Evolutionary conservation across 2,797 vertebrate genomes (phyloP).

Genomic region (Anguilla pacifica): DNA sequence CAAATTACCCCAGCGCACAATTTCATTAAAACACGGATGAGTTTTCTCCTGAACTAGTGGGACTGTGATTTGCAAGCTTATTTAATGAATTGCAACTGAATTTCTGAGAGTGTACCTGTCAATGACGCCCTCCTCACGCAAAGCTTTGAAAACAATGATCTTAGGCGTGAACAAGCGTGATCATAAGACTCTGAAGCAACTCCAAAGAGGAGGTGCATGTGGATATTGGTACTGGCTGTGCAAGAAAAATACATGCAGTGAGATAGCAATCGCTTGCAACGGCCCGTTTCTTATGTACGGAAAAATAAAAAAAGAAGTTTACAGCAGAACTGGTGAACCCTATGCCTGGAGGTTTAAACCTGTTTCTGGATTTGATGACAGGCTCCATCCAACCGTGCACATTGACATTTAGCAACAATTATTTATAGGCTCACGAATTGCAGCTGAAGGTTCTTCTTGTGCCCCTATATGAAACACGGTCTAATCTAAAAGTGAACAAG

Average conservation of each 20-base stretch:
- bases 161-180: neutral
- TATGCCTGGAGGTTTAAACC: no score
- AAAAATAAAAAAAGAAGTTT: no score
- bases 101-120: neutral
- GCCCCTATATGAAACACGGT: no score
- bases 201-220: neutral
- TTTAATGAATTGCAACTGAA: neutral
- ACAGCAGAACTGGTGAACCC: no score
- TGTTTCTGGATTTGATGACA: no score
- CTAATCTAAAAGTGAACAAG: no score
- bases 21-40: constrained; percentile 1
- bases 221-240: neutral
- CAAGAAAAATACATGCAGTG: neutral
- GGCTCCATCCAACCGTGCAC: no score
- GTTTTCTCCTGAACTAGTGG: neutral
- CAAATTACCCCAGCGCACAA: neutral
- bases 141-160: neutral
- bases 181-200: neutral
- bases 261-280: no score
- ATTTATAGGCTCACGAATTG: no score
- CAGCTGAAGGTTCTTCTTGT: no score
- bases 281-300: no score
- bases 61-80: neutral
- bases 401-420: no score
- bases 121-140: neutral